A percentile compares a stretch with the other conserved stretches of the same genome.
These are phyloP conservation scores for Dendroctonus valens DNA, from an alignment of 1,140 invertebrate genomes.

Conservation along the genomic window DNA sequence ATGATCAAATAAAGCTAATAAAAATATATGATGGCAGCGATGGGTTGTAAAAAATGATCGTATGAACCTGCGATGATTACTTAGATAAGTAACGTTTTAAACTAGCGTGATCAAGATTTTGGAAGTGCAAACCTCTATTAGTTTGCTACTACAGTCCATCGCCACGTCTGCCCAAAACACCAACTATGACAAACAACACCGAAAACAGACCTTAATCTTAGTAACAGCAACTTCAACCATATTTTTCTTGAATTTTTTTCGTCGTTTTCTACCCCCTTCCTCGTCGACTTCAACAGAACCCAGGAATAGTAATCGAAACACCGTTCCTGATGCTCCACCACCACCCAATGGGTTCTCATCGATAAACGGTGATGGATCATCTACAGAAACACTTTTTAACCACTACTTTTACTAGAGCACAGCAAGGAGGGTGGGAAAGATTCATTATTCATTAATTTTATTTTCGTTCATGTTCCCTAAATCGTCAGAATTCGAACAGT, in stretches of 20 bases:
- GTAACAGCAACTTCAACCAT: slow-evolving; percentile 96
- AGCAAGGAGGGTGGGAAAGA: background rate
- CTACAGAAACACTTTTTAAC: slow-evolving; percentile 31
- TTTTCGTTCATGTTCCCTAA: too few relatives aligned
- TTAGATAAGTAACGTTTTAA: too few relatives aligned
- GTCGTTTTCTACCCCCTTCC: slow-evolving; percentile 66
- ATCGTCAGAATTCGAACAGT: background rate
- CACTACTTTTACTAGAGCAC: background rate
- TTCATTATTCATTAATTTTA: too few relatives aligned
- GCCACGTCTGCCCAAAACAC: background rate
- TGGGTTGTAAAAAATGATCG: background rate
- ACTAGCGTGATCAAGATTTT: too few relatives aligned
- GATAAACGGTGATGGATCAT: slow-evolving; percentile 38
- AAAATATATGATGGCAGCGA: background rate
- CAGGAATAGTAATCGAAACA: slow-evolving; percentile 79
- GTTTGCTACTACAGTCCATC: background rate
- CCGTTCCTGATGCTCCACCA: slow-evolving; percentile 61
- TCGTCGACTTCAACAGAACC: slow-evolving; percentile 84
- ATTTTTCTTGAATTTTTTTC: slow-evolving; percentile 80
- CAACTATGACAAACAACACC: slow-evolving; percentile 26
- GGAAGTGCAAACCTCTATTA: too few relatives aligned
- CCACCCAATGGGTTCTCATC: slow-evolving; percentile 45
- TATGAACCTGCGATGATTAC: background rate
- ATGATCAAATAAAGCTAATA: too few relatives aligned
- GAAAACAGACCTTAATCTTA: slow-evolving; percentile 85